Evolutionary conservation across 2,113 vertebrate genomes (phyloP).

Genomic region (Saimiri boliviensis): DNA sequence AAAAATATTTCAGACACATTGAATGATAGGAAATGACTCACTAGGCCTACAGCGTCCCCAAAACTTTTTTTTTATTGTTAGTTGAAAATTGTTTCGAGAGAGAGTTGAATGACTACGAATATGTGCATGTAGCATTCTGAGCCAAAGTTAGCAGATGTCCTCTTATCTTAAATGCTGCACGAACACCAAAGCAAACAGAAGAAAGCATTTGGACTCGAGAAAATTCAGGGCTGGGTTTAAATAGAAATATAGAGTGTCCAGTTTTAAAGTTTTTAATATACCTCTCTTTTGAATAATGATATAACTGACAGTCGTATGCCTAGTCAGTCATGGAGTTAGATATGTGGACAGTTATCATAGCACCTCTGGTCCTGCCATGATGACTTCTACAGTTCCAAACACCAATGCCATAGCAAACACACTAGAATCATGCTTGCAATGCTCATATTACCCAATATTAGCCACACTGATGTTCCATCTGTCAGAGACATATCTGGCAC

Average conservation of each 20-base stretch:
- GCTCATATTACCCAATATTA: background rate
- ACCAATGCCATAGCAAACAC: background rate
- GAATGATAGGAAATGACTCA: background rate
- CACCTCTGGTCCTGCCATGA: background rate
- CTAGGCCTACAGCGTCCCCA: background rate
- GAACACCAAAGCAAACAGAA: slow-evolving; percentile 31
- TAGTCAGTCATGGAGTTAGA: background rate
- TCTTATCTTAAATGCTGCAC: slow-evolving; percentile 52
- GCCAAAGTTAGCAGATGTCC: slow-evolving; percentile 45
- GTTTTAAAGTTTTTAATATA: slow-evolving; percentile 12
- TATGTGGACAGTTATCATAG: background rate
- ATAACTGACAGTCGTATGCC: background rate
- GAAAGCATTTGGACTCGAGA: slow-evolving; percentile 44
- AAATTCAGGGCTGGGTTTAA: slow-evolving; percentile 26
- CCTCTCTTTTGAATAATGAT: background rate
- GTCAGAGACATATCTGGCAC: background rate
- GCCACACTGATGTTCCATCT: background rate
- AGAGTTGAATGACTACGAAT: background rate
- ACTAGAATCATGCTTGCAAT: background rate
- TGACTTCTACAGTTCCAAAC: background rate
- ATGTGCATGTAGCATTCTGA: background rate
- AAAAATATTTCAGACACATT: slow-evolving; percentile 12
- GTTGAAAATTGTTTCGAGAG: slow-evolving; percentile 47
- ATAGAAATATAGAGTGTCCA: background rate
- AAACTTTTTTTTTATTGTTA: slow-evolving; percentile 25